phyloP scores from a whole-genome alignment of 2,113 vertebrate genomes.

The Hippocampus mohnikei region DNA sequence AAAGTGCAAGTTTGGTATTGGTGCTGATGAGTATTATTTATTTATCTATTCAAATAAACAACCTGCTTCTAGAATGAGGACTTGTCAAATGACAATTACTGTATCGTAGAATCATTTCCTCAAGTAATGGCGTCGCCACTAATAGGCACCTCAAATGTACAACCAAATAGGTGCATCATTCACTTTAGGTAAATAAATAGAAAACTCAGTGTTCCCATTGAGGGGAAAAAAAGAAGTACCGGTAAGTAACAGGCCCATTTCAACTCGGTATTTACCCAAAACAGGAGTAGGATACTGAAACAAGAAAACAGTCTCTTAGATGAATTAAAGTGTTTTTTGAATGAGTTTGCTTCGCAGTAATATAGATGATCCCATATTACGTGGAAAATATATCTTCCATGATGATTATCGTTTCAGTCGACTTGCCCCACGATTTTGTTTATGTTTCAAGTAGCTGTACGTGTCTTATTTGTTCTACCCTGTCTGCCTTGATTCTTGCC shows the following conservation, averaged over 20 bases:
- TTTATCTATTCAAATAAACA: background rate
- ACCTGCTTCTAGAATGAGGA: background rate
- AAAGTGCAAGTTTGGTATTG: background rate
- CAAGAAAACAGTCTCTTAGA: no score
- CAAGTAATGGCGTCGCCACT: background rate
- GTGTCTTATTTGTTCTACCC: background rate
- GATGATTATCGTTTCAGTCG: background rate
- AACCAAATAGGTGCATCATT: background rate
- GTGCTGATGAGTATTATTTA: background rate
- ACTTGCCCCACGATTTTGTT: background rate
- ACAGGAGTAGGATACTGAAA: background rate
- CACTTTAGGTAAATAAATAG: background rate
- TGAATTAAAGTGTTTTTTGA: no score
- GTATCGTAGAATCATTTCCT: background rate
- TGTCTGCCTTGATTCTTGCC: no score
- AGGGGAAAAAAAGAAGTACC: background rate
- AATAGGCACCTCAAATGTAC: no score
- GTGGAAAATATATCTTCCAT: background rate
- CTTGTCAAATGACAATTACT: background rate
- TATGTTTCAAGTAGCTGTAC: background rate
- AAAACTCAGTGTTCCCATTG: background rate
- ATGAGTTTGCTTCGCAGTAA: no score
- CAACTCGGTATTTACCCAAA: background rate
- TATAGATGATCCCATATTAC: no score
- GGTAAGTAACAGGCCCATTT: background rate